phyloP scores from a whole-genome alignment of 2,113 vertebrate genomes.

The Macquaria ambigua region DNA sequence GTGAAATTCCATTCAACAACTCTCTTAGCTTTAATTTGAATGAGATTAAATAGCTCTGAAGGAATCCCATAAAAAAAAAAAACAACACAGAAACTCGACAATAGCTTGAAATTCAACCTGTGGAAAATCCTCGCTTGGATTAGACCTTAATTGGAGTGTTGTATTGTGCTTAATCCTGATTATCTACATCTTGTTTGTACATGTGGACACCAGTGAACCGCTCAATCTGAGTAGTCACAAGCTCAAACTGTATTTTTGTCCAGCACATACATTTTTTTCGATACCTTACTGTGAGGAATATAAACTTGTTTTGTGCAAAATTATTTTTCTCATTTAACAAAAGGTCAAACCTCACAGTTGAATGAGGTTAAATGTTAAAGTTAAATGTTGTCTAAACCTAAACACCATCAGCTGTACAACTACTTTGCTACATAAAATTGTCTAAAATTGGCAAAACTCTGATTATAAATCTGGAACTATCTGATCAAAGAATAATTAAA shows the following conservation, averaged over 20 bases:
- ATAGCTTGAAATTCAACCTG: slow-evolving; percentile 10
- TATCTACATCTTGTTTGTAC: slow-evolving; percentile 52
- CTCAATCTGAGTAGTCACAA: slow-evolving; percentile 7
- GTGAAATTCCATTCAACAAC: neutral
- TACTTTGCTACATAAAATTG: neutral
- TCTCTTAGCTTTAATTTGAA: neutral
- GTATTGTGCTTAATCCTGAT: slow-evolving; percentile 51
- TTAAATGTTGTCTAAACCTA: neutral
- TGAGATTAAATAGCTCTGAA: neutral
- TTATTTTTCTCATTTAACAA: too few species aligned
- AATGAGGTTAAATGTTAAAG: too few species aligned
- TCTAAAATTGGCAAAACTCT: neutral
- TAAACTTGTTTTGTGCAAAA: neutral
- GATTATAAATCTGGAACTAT: too few species aligned
- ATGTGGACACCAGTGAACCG: slow-evolving; percentile 1
- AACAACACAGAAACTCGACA: neutral
- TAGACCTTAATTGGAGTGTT: slow-evolving; percentile 13
- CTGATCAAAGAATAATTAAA: neutral
- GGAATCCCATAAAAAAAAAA: neutral
- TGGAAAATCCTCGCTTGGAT: neutral
- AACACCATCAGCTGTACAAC: neutral
- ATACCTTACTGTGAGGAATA: neutral
- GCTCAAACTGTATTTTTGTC: neutral
- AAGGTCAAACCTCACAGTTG: neutral
- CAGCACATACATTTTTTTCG: neutral